These are phyloP conservation scores for Gallinago media DNA, from an alignment of 2,113 vertebrate species.

Conservation along the genomic window DNA sequence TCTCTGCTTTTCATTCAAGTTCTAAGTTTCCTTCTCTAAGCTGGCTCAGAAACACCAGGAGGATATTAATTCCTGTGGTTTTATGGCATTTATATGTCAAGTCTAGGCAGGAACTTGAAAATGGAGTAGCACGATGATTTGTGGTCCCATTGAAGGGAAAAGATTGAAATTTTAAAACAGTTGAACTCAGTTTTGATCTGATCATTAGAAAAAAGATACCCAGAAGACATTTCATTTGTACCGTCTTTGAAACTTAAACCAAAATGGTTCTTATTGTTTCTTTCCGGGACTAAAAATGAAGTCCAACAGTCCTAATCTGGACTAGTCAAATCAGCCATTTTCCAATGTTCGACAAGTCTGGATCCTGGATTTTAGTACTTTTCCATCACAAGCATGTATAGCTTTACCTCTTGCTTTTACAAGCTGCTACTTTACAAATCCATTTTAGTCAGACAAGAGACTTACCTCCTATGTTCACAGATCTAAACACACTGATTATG, in stretches of 20 bases:
- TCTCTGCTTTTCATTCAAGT: not conserved
- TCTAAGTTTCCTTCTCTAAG: not conserved
- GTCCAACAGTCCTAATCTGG: not conserved
- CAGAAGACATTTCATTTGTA: not conserved
- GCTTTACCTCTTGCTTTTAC: not conserved
- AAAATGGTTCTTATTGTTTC: not conserved
- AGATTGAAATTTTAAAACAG: not conserved
- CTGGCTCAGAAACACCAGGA: conserved; percentile 19
- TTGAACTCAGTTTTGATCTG: not conserved
- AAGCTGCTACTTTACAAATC: not conserved
- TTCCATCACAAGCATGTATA: not conserved
- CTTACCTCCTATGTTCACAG: not conserved
- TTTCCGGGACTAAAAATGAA: not conserved
- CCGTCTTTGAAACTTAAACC: not conserved
- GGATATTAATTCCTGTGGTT: conserved; percentile 28
- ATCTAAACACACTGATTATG: not conserved
- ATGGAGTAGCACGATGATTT: not conserved
- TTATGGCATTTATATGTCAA: conserved; percentile 31
- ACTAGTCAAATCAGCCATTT: not conserved
- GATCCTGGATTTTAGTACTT: not conserved
- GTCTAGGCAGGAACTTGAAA: conserved; percentile 33
- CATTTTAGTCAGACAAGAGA: not conserved
- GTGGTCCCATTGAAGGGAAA: not conserved
- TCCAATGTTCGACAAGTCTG: not conserved
- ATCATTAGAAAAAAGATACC: not conserved